Evolutionary conservation across 2,113 vertebrate species (phyloP).

Genomic region (Colaptes auratus): DNA sequence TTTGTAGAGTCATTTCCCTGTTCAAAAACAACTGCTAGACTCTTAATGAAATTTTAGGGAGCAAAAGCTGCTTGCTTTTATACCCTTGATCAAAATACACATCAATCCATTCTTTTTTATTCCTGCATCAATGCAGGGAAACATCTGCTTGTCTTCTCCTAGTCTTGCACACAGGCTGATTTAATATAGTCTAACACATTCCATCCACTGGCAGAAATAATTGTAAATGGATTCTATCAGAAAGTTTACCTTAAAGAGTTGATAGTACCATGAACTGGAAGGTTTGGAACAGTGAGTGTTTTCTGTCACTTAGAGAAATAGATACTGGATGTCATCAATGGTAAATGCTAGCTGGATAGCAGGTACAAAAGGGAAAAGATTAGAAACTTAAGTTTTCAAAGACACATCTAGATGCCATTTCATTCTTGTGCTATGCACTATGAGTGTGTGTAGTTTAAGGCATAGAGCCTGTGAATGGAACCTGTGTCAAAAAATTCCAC

Average conservation of each 20-base stretch:
- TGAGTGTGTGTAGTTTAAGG: neutral
- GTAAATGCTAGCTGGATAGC: neutral
- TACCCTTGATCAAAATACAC: neutral
- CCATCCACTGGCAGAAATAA: neutral
- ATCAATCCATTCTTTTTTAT: neutral
- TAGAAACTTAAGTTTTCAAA: neutral
- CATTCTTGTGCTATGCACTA: neutral
- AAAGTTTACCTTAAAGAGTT: neutral
- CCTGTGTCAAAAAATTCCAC: conserved; percentile 21
- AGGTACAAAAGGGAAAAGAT: neutral
- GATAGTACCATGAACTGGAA: neutral
- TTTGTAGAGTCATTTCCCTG: neutral
- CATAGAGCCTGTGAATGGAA: neutral
- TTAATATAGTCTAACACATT: neutral
- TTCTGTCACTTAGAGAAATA: neutral
- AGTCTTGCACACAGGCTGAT: neutral
- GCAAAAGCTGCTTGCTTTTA: neutral
- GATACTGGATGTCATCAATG: neutral
- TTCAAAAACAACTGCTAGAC: neutral
- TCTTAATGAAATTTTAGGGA: neutral
- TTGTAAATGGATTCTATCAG: neutral
- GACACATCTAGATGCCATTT: neutral
- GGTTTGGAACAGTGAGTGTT: neutral
- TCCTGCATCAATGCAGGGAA: neutral
- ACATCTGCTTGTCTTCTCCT: neutral